Evolutionary conservation across 2,797 vertebrate species (phyloP), one percentile per base, ranked within the genome.

Genomic region (Nannoperca obscura): DNA sequence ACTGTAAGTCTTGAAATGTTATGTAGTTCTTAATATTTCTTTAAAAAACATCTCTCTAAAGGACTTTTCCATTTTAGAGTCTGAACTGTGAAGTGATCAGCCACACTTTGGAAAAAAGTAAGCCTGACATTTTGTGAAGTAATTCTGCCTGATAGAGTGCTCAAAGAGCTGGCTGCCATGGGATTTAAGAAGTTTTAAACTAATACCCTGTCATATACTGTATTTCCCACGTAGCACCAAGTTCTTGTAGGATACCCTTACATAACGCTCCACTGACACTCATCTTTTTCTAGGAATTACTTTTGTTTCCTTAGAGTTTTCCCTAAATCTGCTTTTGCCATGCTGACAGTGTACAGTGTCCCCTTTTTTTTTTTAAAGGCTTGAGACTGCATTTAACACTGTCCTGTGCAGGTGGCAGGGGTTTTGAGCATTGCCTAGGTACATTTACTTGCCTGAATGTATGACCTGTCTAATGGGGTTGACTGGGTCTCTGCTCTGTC

Each of bases 151-250:
- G 86, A 91, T 82, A 84, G 83, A 84, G 81, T 80, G 66, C 81
- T 83, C 85, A 32, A 71, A 79, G 83, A 88, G 90, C 89, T 79
- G 84, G 83, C 87, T 81, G 88, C 83, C 74, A 66, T 22, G 63
- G 88, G 91, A 86, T 86, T 94, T 93, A 91, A 83, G 65, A 91
- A 81, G 87, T 92, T 93, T 91, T 83, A 87, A 76, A 89, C 84
- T 94, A 93, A 92, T 92, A 88, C 92, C 83, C 82, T 88, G 91
- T 84, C 87, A 81, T 78, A 86, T n/a, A 40, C 2, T 40, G 15
- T 75, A 81, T 85, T 91, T 84, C 76, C 58, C 53, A 80, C 44
- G 0, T 84, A 61, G 74, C 58, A 59, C 76, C 53, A 73, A 74
- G 69, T 83, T 87, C 57, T 74, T 36, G 20, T 36, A 27, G 69